Evolutionary conservation across 1,140 invertebrate species (phyloP), one percentile per base, ranked within the genome.

Genomic region (Oncopeltus fasciatus): DNA sequence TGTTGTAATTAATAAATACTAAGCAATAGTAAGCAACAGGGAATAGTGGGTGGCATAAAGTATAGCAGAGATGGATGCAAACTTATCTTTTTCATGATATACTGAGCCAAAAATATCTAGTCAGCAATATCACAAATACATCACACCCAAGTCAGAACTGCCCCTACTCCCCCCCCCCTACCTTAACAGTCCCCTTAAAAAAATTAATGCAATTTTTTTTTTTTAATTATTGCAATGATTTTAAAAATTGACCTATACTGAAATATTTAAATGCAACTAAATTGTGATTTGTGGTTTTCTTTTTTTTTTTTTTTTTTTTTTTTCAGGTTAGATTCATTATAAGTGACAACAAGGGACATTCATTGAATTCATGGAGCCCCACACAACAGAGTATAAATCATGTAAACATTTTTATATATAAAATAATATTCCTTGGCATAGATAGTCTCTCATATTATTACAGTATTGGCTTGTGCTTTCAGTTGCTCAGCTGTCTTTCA

Each of bases 331-430:
- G 59, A 29, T 65, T 65, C 28, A 61, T 63, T 51, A 28, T 65
- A 2, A 65, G 59, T 51, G 64, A 62, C 31, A 58, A 27, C 20
- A 65, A 81, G 27, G 84, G 87, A 1, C 84, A 88, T 66, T 82
- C 85, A 60, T 74, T 94, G 11, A 93, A 92, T 68, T 83, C 83
- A 66, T 95, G 90, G 90, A 83, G 74, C 66, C 72, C 80, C 18
- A 71, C 77, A 38, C 87, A 92, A 66, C 90, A 95, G 74, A 92
- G 87, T 76, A 80, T 92, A 71, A 83, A 80, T 65, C 83, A 88
- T 78, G 87, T 88, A 77, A 80, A 77, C 26, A 46, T 9, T 46
- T 18, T n/a, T n/a, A n/a, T n/a, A n/a, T n/a, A n/a, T n/a, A n/a
- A n/a, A n/a, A n/a, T n/a, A n/a, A n/a, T n/a, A n/a, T n/a, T n/a